Evolutionary conservation across 2,888 invertebrate genomes (phyloP).

Genomic region (Dione juno): DNA sequence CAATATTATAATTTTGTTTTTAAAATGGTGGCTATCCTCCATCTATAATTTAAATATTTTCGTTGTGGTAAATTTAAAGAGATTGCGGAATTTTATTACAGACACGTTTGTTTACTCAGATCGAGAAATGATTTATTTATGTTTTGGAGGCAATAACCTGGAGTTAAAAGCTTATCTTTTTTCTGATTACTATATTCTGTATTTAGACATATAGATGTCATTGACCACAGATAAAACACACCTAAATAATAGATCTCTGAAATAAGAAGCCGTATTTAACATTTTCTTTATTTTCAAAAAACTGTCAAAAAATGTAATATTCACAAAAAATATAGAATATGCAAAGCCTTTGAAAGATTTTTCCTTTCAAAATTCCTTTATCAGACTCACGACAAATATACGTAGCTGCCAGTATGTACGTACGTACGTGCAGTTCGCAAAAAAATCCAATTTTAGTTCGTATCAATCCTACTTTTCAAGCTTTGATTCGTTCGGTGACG

Average conservation of each 20-base stretch:
- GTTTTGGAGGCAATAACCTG: too few species aligned
- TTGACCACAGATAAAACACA: too few species aligned
- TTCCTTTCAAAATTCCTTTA: not conserved
- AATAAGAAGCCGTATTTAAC: not conserved
- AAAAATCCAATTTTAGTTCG: constrained; percentile 14
- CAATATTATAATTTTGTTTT: too few species aligned
- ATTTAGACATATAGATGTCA: too few species aligned
- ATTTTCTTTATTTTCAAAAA: not conserved
- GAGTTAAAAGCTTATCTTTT: too few species aligned
- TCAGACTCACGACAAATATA: not conserved
- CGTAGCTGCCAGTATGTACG: not conserved
- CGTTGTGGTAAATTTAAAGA: too few species aligned
- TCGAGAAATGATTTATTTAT: too few species aligned
- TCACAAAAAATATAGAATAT: not conserved
- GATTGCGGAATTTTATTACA: too few species aligned
- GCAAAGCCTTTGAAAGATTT: not conserved
- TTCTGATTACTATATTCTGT: too few species aligned
- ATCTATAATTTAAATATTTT: too few species aligned
- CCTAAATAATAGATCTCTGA: not conserved
- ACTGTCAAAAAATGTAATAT: not conserved
- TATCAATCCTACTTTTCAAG: constrained; percentile 13
- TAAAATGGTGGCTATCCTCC: too few species aligned
- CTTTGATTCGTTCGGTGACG: constrained; percentile 32
- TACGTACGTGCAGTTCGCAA: not conserved
- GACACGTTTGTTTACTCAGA: too few species aligned